Evolutionary conservation across 1,140 invertebrate genomes (phyloP).

Genomic region (Chelonus insularis): DNA sequence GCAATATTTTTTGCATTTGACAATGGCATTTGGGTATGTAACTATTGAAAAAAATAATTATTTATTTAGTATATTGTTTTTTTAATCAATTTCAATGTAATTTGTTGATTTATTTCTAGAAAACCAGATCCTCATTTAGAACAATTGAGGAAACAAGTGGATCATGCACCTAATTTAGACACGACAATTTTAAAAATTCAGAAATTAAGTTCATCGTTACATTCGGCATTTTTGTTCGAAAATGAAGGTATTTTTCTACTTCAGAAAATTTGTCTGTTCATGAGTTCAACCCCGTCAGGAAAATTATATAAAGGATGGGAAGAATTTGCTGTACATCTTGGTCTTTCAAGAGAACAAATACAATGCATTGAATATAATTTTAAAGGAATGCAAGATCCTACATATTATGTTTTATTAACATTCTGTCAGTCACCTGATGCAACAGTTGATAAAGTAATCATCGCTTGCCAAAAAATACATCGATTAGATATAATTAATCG

Average conservation of each 20-base stretch:
- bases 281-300: conserved; percentile 44
- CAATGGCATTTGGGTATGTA: too few relatives aligned
- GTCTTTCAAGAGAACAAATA: conserved; percentile 44
- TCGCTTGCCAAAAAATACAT: conserved; percentile 38
- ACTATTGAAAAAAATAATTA: too few relatives aligned
- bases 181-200: conserved; percentile 33
- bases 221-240: conserved; percentile 45
- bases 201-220: conserved; percentile 34
- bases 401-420: conserved; percentile 46
- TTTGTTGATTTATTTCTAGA: too few relatives aligned
- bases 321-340: conserved; percentile 42
- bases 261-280: conserved; percentile 42
- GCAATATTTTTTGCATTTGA: too few relatives aligned
- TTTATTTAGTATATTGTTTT: too few relatives aligned
- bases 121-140: conserved; percentile 42
- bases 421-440: conserved; percentile 41
- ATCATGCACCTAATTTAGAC: conserved; percentile 41
- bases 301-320: conserved; percentile 46
- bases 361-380: conserved; percentile 50
- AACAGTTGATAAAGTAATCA: conserved; percentile 44
- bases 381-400: conserved; percentile 47
- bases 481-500: conserved; percentile 44
- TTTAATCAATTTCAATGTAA: too few relatives aligned
- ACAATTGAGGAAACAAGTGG: conserved; percentile 40
- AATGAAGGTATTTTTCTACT: conserved; percentile 37